phyloP scores from a whole-genome alignment of 2,888 invertebrate species.

The Andricus curvator region DNA sequence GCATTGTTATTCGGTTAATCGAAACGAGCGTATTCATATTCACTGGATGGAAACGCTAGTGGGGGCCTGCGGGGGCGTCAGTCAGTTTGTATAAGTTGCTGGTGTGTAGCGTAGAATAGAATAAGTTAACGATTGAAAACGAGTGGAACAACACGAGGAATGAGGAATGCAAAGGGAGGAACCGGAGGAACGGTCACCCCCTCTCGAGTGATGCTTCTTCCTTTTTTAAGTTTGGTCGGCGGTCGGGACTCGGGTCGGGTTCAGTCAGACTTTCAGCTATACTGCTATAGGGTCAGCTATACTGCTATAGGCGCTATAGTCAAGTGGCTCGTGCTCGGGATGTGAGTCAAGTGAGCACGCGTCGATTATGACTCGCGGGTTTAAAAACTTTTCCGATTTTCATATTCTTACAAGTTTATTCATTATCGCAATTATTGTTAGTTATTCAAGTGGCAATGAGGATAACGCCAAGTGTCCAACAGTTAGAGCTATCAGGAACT shows the following conservation, averaged over 20 bases:
- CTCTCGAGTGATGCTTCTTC: conserved; percentile 50
- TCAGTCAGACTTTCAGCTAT: conserved; percentile 6
- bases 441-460: conserved; percentile 72
- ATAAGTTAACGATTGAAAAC: conserved; percentile 70
- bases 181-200: conserved; percentile 66
- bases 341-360: not conserved
- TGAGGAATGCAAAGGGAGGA: conserved; percentile 73
- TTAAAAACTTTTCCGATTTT: conserved; percentile 42
- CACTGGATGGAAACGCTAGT: conserved; percentile 18
- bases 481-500: conserved; percentile 89
- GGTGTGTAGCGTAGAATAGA: conserved; percentile 55
- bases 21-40: conserved; percentile 37
- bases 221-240: conserved; percentile 23
- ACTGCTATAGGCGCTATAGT: not conserved
- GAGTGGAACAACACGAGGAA: conserved; percentile 52
- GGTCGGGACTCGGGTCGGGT: not conserved
- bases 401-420: conserved; percentile 43
- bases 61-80: conserved; percentile 24
- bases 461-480: conserved; percentile 86
- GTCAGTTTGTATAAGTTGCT: conserved; percentile 23
- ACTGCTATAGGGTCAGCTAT: too few species aligned
- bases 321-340: conserved; percentile 41
- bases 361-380: conserved; percentile 53
- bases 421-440: conserved; percentile 42
- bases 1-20: conserved; percentile 24